Percentiles rank a stretch among this genome's conserved stretches.
Evolutionary conservation across 2,888 invertebrate species (phyloP).

Genomic region (Nomada ruficornis): DNA sequence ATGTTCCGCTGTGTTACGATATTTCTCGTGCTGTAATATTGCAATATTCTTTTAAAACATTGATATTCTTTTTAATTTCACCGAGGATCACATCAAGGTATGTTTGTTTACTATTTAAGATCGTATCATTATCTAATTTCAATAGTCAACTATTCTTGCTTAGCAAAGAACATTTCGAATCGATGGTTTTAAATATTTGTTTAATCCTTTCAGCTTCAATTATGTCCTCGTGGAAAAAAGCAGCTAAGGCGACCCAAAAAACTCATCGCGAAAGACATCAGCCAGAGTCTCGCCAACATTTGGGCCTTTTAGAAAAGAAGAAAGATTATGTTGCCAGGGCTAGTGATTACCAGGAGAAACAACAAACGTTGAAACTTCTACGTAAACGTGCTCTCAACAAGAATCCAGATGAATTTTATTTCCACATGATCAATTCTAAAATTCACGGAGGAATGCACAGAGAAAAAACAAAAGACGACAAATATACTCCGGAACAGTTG

Average conservation of each 20-base stretch:
- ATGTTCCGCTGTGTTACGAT: slow-evolving; percentile 11
- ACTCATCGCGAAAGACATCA: slow-evolving; percentile 94
- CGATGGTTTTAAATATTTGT: not conserved
- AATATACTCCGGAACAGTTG: slow-evolving; percentile 93
- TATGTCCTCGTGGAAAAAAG: slow-evolving; percentile 97
- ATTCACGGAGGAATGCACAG: slow-evolving; percentile 87
- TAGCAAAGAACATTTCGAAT: not conserved
- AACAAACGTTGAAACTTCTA: slow-evolving; percentile 92
- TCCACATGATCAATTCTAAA: slow-evolving; percentile 97
- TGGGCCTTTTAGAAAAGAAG: slow-evolving; percentile 95
- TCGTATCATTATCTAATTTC: not conserved
- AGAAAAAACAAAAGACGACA: slow-evolving; percentile 88
- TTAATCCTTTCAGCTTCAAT: slow-evolving; percentile 41
- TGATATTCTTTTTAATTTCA: not conserved
- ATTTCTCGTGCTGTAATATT: not conserved
- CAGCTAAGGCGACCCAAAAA: slow-evolving; percentile 93
- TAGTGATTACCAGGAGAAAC: slow-evolving; percentile 92
- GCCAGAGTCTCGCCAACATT: slow-evolving; percentile 90
- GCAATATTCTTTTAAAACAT: not conserved
- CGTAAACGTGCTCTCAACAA: slow-evolving; percentile 94
- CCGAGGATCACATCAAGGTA: not conserved
- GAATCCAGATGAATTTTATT: slow-evolving; percentile 99
- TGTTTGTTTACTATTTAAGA: not conserved
- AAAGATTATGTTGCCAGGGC: slow-evolving; percentile 94
- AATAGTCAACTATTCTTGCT: not conserved